phyloP scores from a whole-genome alignment of 2,113 vertebrate genomes.

The Hydrolagus affinis region DNA sequence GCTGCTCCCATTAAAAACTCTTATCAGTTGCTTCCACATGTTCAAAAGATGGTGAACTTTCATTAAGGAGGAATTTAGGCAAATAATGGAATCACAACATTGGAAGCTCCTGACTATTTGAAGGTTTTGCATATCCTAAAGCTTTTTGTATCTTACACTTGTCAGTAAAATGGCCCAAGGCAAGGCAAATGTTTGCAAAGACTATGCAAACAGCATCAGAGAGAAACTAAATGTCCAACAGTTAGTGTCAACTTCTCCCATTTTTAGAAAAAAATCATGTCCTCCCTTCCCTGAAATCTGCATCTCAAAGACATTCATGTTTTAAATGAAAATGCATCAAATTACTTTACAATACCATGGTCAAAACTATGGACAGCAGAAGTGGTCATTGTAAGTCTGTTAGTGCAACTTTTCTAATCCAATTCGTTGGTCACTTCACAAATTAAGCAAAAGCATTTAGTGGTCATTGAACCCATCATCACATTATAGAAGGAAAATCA shows the following conservation, averaged over 20 bases:
- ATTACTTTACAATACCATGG: neutral
- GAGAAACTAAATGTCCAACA: neutral
- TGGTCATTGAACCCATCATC: neutral
- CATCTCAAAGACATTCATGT: neutral
- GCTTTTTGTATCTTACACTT: slow-evolving; percentile 6
- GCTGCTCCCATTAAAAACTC: neutral
- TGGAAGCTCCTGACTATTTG: neutral
- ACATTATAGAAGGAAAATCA: slow-evolving; percentile 8
- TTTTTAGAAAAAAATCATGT: slow-evolving; percentile 4
- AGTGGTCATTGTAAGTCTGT: neutral
- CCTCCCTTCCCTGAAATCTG: neutral
- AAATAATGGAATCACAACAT: neutral
- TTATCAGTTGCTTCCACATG: neutral
- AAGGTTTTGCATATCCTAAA: neutral
- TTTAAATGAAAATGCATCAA: neutral
- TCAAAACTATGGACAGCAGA: neutral
- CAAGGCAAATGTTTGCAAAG: neutral
- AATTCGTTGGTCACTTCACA: slow-evolving; percentile 8
- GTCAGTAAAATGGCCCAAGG: neutral
- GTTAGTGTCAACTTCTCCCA: neutral
- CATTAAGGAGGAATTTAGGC: neutral
- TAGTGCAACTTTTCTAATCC: neutral
- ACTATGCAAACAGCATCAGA: neutral
- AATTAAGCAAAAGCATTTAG: neutral
- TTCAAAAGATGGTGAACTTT: neutral